Conservation (phyloP, 2,113 vertebrate genomes). For the Hippocampus zosterae region DNA sequence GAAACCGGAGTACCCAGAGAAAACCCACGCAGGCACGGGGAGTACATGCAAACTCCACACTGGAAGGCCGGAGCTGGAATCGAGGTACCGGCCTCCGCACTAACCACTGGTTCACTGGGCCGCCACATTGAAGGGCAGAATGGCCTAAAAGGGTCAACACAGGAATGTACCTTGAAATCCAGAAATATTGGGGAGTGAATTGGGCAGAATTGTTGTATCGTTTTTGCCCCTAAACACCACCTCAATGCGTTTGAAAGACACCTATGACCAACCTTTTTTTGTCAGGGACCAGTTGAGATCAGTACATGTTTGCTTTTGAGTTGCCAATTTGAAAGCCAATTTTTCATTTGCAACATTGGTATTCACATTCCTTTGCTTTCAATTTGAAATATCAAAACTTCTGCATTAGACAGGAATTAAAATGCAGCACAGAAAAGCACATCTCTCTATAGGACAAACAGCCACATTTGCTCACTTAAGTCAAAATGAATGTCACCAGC, state of each 20-base stretch:
- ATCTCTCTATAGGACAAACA: background rate
- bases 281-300: too few relatives aligned
- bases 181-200: background rate
- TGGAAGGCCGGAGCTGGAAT: too few relatives aligned
- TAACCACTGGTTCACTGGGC: too few relatives aligned
- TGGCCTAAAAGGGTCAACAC: conserved; percentile 16
- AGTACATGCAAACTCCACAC: too few relatives aligned
- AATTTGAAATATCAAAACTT: background rate
- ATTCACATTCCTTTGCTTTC: background rate
- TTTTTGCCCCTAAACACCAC: background rate
- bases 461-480: background rate
- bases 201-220: too few relatives aligned
- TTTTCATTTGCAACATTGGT: background rate
- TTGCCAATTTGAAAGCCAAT: background rate
- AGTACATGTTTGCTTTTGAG: too few relatives aligned
- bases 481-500: background rate
- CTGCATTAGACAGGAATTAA: background rate
- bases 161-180: background rate
- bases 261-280: too few relatives aligned
- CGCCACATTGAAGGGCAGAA: background rate
- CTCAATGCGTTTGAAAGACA: too few relatives aligned
- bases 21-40: too few relatives aligned
- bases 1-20: too few relatives aligned
- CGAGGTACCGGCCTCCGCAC: too few relatives aligned
- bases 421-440: background rate